Conservation (phyloP, 2,888 invertebrate genomes). For the Lasioglossum morio region DNA sequence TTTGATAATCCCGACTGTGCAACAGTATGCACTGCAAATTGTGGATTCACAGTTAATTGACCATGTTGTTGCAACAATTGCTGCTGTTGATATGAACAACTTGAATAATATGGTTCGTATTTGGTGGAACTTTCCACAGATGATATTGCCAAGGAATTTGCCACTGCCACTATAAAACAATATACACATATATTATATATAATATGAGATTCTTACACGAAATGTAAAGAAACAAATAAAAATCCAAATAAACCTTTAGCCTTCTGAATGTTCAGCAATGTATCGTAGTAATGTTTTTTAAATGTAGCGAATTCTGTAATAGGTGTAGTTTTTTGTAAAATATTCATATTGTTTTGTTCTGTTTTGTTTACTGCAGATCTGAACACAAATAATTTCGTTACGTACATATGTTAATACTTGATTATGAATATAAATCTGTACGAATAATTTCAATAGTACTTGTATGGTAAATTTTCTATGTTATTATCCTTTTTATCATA, state of each 20-base stretch:
- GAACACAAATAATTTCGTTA: constrained; percentile 46
- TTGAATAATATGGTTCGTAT: constrained; percentile 73
- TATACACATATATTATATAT: constrained; percentile 21
- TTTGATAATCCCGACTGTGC: constrained; percentile 60
- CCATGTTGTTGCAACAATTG: constrained; percentile 67
- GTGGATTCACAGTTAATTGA: constrained; percentile 62
- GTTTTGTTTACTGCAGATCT: constrained; percentile 49
- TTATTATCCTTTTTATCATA: constrained; percentile 29
- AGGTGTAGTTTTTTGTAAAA: constrained; percentile 56
- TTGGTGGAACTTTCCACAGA: constrained; percentile 62
- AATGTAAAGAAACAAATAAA: constrained; percentile 14
- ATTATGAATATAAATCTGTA: constrained; percentile 35
- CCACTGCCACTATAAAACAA: constrained; percentile 72
- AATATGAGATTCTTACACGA: constrained; percentile 20
- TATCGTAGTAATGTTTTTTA: constrained; percentile 77
- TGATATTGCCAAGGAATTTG: constrained; percentile 75
- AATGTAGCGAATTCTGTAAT: constrained; percentile 70
- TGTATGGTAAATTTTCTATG: constrained; percentile 41
- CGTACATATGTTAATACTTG: constrained; percentile 20
- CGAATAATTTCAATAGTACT: constrained; percentile 42
- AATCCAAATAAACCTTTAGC: constrained; percentile 73
- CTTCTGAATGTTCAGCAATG: constrained; percentile 74
- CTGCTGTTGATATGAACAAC: constrained; percentile 71
- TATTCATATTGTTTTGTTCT: constrained; percentile 46
- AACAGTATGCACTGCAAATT: constrained; percentile 54